Base-by-base conservation (phyloP, 2,888 invertebrate genomes). In the Drosophila pseudotalamancana region DNA sequence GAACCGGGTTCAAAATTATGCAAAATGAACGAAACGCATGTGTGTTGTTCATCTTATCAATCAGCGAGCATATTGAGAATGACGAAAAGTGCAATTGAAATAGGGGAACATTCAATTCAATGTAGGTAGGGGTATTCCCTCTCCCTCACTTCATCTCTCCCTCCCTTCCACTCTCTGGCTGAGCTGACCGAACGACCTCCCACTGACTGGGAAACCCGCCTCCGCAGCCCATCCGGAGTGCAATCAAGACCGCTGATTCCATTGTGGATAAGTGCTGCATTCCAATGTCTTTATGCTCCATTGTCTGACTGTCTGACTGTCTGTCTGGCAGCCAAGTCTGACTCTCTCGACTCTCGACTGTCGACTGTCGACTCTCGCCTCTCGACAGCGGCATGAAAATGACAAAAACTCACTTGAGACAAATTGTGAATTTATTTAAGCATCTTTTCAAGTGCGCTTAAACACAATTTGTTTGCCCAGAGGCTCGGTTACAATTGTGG, bases 351-450 rank as follows among this genome's bases (percentile, higher is more conserved):
- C n/a, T 19, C 34, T 74, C n/a, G n/a, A n/a, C n/a, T 27, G 25
- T 25, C 31, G 45, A 21, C 19, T 27, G 25, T 25, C 31, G 45
- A 21, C 19, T 45, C 32, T 46, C 31, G 21, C 35, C n/a, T 19
- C 34, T 74, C n/a, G n/a, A n/a, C n/a, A n/a, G n/a, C n/a, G 76
- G 77, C 80, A 86, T 79, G 69, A 68, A 87, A 87, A 85, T 78
- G 87, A 85, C 87, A 88, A 84, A 78, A 86, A 71, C 75, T 70
- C 87, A 79, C 88, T 86, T 80, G 80, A 86, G 88, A 86, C 86
- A 85, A 86, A 82, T 86, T 87, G 86, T 85, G 83, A 85, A 82
- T 88, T 77, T 69, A 68, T 79, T 87, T 77, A 68, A 73, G 63
- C 64, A 74, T 63, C 71, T 55, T 61, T 63, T 84, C 67, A 66